Evolutionary conservation across 1,140 invertebrate genomes (phyloP).

Genomic region (Hyles vespertilio): DNA sequence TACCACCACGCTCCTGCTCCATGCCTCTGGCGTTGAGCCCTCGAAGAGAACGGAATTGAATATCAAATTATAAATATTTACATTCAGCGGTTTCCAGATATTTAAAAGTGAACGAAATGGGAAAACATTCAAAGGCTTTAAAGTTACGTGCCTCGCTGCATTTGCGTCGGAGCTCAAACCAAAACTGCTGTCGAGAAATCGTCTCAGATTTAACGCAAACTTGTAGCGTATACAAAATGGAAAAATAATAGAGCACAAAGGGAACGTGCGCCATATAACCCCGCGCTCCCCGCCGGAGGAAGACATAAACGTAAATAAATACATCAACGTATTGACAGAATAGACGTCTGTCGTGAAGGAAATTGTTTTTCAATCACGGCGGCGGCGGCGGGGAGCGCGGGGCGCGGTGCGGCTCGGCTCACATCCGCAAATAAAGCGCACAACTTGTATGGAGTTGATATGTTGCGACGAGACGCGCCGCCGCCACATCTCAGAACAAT

Average conservation of each 20-base stretch:
- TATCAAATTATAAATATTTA: no score
- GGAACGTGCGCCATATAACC: neutral
- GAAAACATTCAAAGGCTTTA: no score
- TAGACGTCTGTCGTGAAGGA: slow-evolving; percentile 24
- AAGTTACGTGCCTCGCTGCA: no score
- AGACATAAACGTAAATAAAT: slow-evolving; percentile 17
- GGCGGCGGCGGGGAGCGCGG: slow-evolving; percentile 1
- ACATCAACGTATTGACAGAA: slow-evolving; percentile 22
- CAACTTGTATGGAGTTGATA: slow-evolving; percentile 15
- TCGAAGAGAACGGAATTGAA: no score
- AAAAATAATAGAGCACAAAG: slow-evolving; percentile 2
- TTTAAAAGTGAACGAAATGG: no score
- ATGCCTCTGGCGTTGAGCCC: no score
- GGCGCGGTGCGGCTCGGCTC: slow-evolving; percentile 7
- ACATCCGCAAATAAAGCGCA: slow-evolving; percentile 23
- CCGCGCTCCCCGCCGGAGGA: neutral
- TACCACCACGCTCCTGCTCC: no score
- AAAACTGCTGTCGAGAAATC: no score
- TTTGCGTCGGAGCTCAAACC: no score
- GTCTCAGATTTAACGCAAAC: no score
- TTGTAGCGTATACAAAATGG: neutral
- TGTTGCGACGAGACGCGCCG: neutral
- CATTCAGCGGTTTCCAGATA: no score
- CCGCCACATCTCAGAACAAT: no score
- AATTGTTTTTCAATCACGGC: slow-evolving; percentile 28